A percentile compares a stretch with the other conserved stretches of the same genome.
These are phyloP conservation scores for Geodia barretti DNA, from an alignment of 37 sponge, comb jelly and placozoan genomes.

Conservation along the genomic window DNA sequence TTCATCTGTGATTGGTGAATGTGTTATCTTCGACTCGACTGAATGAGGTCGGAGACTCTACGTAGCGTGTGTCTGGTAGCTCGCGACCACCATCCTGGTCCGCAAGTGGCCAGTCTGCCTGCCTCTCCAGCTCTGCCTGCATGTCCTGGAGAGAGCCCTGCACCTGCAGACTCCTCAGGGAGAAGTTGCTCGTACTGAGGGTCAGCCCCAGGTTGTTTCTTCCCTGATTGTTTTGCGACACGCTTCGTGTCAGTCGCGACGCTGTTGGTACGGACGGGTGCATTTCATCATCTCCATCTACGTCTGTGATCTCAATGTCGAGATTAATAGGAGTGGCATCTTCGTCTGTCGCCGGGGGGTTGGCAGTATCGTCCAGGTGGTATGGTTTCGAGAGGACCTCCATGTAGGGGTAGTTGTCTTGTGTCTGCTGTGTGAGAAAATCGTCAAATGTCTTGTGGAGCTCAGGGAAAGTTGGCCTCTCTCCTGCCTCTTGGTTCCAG, in stretches of 20 bases:
- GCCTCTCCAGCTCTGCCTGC: background rate
- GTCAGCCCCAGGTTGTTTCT: background rate
- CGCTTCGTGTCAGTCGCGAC: background rate
- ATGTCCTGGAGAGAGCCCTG: background rate
- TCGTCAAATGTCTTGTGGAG: conserved; percentile 36
- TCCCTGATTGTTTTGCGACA: background rate
- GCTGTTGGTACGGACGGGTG: background rate
- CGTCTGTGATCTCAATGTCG: background rate
- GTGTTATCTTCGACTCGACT: too few relatives aligned
- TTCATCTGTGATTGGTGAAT: too few relatives aligned
- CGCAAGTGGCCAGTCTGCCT: background rate
- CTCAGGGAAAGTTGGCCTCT: conserved; percentile 53
- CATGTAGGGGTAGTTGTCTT: conserved; percentile 44
- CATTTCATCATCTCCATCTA: background rate
- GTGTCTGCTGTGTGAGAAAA: conserved; percentile 9
- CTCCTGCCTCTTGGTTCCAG: conserved; percentile 27
- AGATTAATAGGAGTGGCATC: conserved; percentile 9
- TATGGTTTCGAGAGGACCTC: conserved; percentile 18
- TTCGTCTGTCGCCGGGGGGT: background rate
- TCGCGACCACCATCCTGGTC: background rate
- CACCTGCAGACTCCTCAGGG: background rate
- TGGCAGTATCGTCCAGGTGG: background rate
- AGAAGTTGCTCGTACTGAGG: background rate
- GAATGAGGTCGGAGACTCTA: background rate
- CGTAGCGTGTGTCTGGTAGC: background rate